Conservation (phyloP, 2,113 vertebrate genomes). For the Petaurus breviceps region DNA sequence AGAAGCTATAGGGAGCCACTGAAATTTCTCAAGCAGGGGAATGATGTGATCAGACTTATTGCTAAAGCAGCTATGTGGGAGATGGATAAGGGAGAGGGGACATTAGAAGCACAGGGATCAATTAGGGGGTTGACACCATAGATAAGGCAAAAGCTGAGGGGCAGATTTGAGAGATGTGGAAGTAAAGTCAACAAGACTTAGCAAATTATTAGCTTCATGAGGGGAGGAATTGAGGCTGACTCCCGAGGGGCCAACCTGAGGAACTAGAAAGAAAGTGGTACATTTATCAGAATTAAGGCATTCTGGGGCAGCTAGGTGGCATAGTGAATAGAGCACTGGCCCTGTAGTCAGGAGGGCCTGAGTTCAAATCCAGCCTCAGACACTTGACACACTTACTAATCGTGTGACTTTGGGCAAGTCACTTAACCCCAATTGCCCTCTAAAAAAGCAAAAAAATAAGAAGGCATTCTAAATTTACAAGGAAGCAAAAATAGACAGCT, state of each 20-base stretch:
- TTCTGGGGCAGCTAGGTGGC: no score
- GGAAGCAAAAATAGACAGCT: no score
- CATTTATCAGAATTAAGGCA: neutral
- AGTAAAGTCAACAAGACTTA: neutral
- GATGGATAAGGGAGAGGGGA: neutral
- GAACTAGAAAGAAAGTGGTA: neutral
- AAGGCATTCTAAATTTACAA: neutral
- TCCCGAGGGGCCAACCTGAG: neutral
- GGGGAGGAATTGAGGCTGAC: neutral
- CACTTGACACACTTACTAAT: no score
- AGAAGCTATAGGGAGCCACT: neutral
- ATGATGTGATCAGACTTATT: neutral
- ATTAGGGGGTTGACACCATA: neutral
- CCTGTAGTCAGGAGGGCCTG: no score
- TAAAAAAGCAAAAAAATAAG: no score
- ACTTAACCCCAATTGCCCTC: no score
- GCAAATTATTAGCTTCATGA: neutral
- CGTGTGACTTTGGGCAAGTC: no score
- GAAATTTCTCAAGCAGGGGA: neutral
- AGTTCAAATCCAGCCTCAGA: no score
- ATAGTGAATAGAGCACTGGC: no score
- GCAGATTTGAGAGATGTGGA: neutral
- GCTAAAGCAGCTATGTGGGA: neutral
- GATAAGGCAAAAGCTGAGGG: neutral
- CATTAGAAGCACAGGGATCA: neutral